Base-by-base conservation (phyloP, 2,888 invertebrate genomes). In the Synergus itoensis region DNA sequence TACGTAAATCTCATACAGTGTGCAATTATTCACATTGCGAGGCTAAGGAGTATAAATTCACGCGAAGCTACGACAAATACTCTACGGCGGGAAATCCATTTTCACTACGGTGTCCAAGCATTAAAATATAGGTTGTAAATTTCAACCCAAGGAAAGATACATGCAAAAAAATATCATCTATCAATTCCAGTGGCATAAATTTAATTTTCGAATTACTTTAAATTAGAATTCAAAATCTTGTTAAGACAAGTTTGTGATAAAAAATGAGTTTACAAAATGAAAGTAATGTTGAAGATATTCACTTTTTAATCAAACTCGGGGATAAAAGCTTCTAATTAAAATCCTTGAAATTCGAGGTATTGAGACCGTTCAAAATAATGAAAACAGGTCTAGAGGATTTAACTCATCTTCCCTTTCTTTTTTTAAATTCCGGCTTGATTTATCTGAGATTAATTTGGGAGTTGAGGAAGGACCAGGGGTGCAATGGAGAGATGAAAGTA, bases 401-500 rank as follows among this genome's bases (percentile, higher is more conserved):
- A 64, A 8, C 64, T 64, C 64, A 41, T 9, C n/a, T 40, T 65
- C 9, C 14, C 2, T n/a, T 53, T 8, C 9, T n/a, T 53, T 43
- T 12, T 43, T n/a, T 53, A n/a, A 53, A 53, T n/a, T 8, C 53
- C 9, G 8, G n/a, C n/a, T 21, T 14, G n/a, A 63, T 28, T 57
- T 9, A 77, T n/a, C 14, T n/a, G 5, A 18, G 8, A 43, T 67
- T 67, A 67, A 67, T 43, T 21, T 16, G 45, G 65, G 64, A 79
- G 67, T 64, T 43, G 63, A 69, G 76, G 65, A 76, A 78, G 76
- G 80, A 75, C 79, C 67, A 41, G 77, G 76, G 65, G 76, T 78
- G 45, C 21, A 62, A 40, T 60, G 63, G 48, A 78, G 76, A 79
- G 76, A 69, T 62, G 63, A 62, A 45, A 75, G 65, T 79, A 84